These are phyloP conservation scores for Ianthella basta DNA, from an alignment of 37 sponge, comb jelly and placozoan genomes.

Conservation along the genomic window DNA sequence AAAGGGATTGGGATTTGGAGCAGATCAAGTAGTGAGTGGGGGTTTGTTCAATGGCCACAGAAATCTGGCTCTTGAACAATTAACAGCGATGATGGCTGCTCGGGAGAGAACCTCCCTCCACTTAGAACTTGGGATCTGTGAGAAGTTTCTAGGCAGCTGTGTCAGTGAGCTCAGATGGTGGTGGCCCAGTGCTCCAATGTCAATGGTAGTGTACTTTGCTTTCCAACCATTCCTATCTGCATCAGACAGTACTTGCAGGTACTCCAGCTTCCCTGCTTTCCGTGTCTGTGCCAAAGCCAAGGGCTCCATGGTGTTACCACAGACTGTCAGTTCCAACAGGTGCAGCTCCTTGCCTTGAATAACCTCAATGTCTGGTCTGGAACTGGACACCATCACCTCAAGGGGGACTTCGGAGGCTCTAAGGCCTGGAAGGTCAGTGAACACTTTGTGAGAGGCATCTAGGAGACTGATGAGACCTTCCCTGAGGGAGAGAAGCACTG, in stretches of 20 bases:
- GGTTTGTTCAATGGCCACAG: too few relatives aligned
- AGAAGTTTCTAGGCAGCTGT: background rate
- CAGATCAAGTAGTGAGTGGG: too few relatives aligned
- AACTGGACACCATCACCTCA: background rate
- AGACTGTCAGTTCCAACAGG: background rate
- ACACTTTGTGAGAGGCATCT: background rate
- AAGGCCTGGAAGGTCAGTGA: background rate
- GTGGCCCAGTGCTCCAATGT: slow-evolving; percentile 1
- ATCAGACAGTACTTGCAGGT: background rate
- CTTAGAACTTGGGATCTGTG: background rate
- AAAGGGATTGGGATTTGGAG: too few relatives aligned
- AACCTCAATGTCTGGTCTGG: background rate
- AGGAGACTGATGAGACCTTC: background rate
- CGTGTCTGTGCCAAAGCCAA: background rate
- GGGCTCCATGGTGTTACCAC: background rate
- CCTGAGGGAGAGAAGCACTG: background rate
- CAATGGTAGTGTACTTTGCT: background rate
- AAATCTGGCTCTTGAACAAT: too few relatives aligned
- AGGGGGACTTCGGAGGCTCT: background rate
- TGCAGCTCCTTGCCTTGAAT: background rate
- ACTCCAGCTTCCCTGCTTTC: background rate
- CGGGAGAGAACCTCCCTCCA: background rate
- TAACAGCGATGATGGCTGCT: too few relatives aligned
- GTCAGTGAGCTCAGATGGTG: background rate
- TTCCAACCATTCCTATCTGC: background rate